Evolutionary conservation across 2,113 vertebrate species (phyloP).

Genomic region (Gambusia holbrooki): DNA sequence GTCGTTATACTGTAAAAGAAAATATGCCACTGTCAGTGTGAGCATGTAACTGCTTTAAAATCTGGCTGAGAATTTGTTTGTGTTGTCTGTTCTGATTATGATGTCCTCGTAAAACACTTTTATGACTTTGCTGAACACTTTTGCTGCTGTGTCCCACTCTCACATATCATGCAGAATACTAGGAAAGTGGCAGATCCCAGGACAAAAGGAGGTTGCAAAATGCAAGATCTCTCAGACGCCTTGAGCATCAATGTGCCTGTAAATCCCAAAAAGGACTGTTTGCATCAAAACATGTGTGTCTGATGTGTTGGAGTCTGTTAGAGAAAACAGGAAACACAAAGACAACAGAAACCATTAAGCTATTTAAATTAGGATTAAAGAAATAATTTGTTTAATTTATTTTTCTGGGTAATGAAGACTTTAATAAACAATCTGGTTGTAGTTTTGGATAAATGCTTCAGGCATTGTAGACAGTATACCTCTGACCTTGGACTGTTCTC

Average conservation of each 20-base stretch:
- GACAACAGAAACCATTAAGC: neutral
- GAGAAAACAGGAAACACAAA: neutral
- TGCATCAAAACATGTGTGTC: constrained; percentile 14
- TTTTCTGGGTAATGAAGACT: neutral
- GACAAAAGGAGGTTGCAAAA: neutral
- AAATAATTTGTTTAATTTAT: neutral
- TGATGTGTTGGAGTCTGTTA: neutral
- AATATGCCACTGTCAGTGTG: neutral
- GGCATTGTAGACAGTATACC: constrained; percentile 25
- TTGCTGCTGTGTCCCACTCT: neutral
- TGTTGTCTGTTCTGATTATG: neutral
- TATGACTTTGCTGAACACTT: constrained; percentile 13
- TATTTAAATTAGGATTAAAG: neutral
- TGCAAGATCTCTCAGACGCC: neutral
- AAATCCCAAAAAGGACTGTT: constrained; percentile 38
- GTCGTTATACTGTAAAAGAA: neutral
- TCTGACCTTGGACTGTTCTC: neutral
- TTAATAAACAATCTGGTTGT: neutral
- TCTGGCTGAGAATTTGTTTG: neutral
- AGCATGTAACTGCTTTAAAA: neutral
- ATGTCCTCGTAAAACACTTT: constrained; percentile 6
- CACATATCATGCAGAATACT: constrained; percentile 18
- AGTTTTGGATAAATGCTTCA: neutral
- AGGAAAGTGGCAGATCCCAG: constrained; percentile 30
- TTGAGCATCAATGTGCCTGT: constrained; percentile 14